Conservation (phyloP, 2,888 invertebrate genomes). For the Cantharis lateralis region DNA sequence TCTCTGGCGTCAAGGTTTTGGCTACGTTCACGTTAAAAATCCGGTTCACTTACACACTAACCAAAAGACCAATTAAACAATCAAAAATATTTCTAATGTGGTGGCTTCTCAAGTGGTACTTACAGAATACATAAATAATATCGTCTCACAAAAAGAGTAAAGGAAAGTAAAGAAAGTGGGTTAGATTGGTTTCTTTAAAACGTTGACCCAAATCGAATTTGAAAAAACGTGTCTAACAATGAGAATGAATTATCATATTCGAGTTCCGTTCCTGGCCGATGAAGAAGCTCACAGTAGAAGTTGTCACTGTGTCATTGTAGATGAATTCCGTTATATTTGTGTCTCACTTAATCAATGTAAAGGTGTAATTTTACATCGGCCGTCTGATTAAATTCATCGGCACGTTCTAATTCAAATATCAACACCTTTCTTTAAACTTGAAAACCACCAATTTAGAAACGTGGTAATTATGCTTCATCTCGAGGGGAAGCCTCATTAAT, state of each 20-base stretch:
- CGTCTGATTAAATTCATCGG: neutral
- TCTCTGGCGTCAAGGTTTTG: neutral
- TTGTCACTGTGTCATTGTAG: slow-evolving; percentile 23
- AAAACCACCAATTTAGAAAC: neutral
- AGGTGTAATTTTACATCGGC: neutral
- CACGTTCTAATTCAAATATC: neutral
- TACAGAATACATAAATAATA: neutral
- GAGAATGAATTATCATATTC: slow-evolving; percentile 6
- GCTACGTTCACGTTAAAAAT: neutral
- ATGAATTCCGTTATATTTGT: slow-evolving; percentile 19
- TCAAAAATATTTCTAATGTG: neutral
- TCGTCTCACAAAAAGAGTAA: neutral
- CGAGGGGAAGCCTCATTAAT: neutral
- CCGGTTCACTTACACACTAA: neutral
- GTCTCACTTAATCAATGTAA: slow-evolving; percentile 16
- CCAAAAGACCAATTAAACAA: neutral
- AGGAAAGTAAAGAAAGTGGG: neutral
- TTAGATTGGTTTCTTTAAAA: neutral
- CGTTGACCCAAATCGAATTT: slow-evolving; percentile 11
- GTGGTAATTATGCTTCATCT: neutral
- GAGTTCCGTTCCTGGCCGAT: neutral
- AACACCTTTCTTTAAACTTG: neutral
- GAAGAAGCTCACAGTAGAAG: slow-evolving; percentile 12
- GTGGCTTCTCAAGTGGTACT: neutral
- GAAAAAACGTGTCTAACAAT: neutral